These are phyloP conservation scores for Eufriesea mexicana DNA, from an alignment of 1,140 invertebrate species.

Conservation along the genomic window DNA sequence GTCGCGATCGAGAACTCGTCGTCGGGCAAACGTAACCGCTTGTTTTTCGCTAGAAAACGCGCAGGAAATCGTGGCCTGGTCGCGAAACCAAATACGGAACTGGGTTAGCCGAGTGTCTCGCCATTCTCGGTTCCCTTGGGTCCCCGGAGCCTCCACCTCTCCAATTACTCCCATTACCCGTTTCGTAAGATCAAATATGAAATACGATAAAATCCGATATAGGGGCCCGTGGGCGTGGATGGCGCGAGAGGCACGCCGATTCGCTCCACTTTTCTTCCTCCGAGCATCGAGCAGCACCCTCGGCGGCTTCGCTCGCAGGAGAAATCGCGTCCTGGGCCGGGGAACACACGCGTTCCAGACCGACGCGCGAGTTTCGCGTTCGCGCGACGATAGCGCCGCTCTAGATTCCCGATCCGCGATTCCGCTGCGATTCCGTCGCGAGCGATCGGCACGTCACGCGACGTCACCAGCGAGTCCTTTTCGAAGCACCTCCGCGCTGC, in stretches of 20 bases:
- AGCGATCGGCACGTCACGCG: too few relatives aligned
- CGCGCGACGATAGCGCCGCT: too few relatives aligned
- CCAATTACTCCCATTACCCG: conserved; percentile 1
- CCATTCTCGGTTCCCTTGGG: conserved; percentile 30
- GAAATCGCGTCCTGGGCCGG: conserved; percentile 24
- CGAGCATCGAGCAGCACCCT: conserved; percentile 16
- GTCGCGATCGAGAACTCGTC: conserved; percentile 2
- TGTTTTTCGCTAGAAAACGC: conserved; percentile 23
- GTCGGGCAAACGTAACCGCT: background rate
- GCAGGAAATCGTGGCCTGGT: conserved; percentile 17
- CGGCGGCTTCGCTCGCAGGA: conserved; percentile 17
- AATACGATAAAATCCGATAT: conserved; percentile 21
- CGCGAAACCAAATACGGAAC: conserved; percentile 65
- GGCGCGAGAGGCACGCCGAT: conserved; percentile 15
- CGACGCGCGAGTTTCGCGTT: too few relatives aligned
- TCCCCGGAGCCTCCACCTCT: background rate
- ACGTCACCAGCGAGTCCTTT: too few relatives aligned
- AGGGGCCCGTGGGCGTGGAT: conserved; percentile 33
- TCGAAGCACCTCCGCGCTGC: background rate
- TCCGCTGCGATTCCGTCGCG: too few relatives aligned
- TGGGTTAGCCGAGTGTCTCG: conserved; percentile 60
- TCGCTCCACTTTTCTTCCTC: conserved; percentile 38
- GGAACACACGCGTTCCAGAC: too few relatives aligned
- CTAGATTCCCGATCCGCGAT: too few relatives aligned
- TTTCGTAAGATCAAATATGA: conserved; percentile 25